phyloP scores from a whole-genome alignment of 2,113 vertebrate genomes.

The Amblyornis subalaris region DNA sequence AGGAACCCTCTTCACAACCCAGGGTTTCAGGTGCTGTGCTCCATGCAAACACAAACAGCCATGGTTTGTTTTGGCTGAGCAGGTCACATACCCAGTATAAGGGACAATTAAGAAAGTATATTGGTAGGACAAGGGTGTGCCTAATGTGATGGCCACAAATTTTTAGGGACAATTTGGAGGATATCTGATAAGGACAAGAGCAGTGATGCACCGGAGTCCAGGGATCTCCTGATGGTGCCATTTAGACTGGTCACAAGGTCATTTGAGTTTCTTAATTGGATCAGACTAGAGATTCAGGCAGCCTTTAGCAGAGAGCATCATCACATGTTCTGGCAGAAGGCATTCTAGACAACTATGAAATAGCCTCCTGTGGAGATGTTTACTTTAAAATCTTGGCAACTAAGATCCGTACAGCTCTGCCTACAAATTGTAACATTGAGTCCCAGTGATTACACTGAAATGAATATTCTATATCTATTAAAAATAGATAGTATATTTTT shows the following conservation, averaged over 20 bases:
- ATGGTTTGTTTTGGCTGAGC: not conserved
- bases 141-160: fast-evolving
- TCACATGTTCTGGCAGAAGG: not conserved
- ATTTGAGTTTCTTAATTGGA: not conserved
- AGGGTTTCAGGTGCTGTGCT: not conserved
- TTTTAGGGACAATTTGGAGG: not conserved
- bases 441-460: not conserved
- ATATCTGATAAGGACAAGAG: not conserved
- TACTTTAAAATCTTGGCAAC: not conserved
- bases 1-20: not conserved
- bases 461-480: not conserved
- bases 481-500: not conserved
- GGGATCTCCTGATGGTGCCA: not conserved
- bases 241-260: not conserved
- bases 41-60: not conserved
- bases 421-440: not conserved
- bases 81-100: not conserved
- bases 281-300: not conserved
- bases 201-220: not conserved
- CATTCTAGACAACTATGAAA: not conserved
- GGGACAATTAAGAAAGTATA: not conserved
- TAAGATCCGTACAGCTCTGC: not conserved
- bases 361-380: not conserved
- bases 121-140: not conserved
- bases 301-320: not conserved